phyloP scores from a whole-genome alignment of 1,140 invertebrate genomes.

The Agraylea sexmaculata region DNA sequence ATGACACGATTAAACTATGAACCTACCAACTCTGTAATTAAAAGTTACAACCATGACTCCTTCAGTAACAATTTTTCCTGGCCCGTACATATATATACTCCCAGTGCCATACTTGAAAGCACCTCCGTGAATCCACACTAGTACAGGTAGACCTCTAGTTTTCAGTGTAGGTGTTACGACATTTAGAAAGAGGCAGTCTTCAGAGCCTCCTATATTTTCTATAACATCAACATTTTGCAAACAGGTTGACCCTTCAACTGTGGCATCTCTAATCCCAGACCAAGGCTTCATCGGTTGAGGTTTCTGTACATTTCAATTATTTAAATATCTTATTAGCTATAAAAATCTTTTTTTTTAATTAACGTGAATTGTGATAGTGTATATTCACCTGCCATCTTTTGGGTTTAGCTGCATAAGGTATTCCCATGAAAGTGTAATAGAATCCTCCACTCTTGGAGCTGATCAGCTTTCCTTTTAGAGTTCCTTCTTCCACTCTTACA shows the following conservation, averaged over 20 bases:
- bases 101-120: slow-evolving; percentile 45
- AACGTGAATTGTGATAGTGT: too few relatives aligned
- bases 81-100: slow-evolving; percentile 39
- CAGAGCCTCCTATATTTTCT: slow-evolving; percentile 21
- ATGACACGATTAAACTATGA: too few relatives aligned
- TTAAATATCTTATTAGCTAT: too few relatives aligned
- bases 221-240: slow-evolving; percentile 6
- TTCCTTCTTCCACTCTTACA: slow-evolving; percentile 29
- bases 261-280: slow-evolving; percentile 31
- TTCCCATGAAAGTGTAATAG: slow-evolving; percentile 35
- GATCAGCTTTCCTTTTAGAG: slow-evolving; percentile 27
- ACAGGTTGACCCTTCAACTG: slow-evolving; percentile 25
- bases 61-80: slow-evolving; percentile 50
- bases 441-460: slow-evolving; percentile 26
- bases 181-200: slow-evolving; percentile 30
- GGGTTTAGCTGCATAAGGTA: too few relatives aligned
- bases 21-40: slow-evolving; percentile 55
- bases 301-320: slow-evolving; percentile 30
- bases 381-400: too few relatives aligned
- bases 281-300: slow-evolving; percentile 38
- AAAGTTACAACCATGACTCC: slow-evolving; percentile 54
- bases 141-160: slow-evolving; percentile 37
- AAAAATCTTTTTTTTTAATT: too few relatives aligned
- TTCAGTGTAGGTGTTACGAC: slow-evolving; percentile 26
- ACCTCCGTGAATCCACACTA: slow-evolving; percentile 56